Base-by-base conservation (phyloP, 1,140 invertebrate species). In the Muscidifurax raptorellus region DNA sequence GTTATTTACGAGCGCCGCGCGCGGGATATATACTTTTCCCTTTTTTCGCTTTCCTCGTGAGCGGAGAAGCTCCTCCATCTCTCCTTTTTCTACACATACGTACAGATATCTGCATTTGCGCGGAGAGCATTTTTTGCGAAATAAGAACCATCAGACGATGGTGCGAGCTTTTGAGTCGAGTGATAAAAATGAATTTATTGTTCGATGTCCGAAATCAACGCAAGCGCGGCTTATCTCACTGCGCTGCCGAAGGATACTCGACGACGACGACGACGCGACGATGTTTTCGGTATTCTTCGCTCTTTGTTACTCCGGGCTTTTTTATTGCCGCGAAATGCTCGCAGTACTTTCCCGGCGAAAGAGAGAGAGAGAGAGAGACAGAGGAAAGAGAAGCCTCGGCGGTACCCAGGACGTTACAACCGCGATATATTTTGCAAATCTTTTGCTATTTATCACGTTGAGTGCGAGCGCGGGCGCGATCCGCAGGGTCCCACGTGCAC, bases 401-500 rank as follows among this genome's bases (percentile, higher is more conserved):
- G 77, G 47, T 64, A 69, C 40, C 79, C 79, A 30, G 10, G 59
- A 71, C 81, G 64, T 82, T 83, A 80, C 59, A 30, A 75, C 75
- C 66, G 84, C 87, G 86, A 89, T 89, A 88, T 88, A 88, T 90
- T 88, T 88, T 88, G 87, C 87, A 89, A 90, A 90, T 90, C 87
- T 88, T 90, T 88, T 72, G 86, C 89, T 90, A 89, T 90, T 89
- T 89, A 90, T 90, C 89, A 90, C 30, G 59, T 72, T 12, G 52
- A 59, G 52, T 59, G 22, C 52, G 52, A 59, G 52, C 52, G 52
- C 52, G 52, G 18, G 52, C 52, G 47, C 66, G 59, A 28, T 72
- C 69, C 80, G 36, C 75, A 59, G 52, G 76, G 72, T 86, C 88
- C 84, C 88, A 86, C 84, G 86, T 85, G 86, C 86, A 86, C 86